These are phyloP conservation scores for Aurelia sp. DNA, from an alignment of 30 jellyfish, hydroid and myxozoan species.

Conservation along the genomic window DNA sequence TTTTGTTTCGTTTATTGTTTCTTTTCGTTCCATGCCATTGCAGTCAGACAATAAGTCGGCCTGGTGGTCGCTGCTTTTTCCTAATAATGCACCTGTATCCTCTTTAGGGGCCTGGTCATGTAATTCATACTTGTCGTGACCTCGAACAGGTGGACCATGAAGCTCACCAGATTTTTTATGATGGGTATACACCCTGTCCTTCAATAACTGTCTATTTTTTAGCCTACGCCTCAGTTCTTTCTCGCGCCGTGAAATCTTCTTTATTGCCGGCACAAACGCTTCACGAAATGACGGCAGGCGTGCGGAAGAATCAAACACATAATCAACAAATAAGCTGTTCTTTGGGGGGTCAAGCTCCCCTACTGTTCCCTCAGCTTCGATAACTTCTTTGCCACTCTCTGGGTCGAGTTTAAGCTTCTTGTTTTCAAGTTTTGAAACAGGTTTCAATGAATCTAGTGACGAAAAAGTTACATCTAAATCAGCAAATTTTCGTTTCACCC, in stretches of 20 bases:
- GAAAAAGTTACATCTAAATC: slow-evolving; percentile 56
- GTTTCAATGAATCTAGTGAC: slow-evolving; percentile 25
- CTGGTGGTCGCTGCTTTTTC: slow-evolving; percentile 33
- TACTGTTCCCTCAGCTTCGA: slow-evolving; percentile 16
- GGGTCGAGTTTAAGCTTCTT: slow-evolving; percentile 51
- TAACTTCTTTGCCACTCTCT: slow-evolving; percentile 27
- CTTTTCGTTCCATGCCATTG: slow-evolving; percentile 15
- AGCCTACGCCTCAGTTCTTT: slow-evolving; percentile 23
- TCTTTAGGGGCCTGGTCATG: slow-evolving; percentile 40
- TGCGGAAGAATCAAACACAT: slow-evolving; percentile 50
- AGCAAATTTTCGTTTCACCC: slow-evolving; percentile 10
- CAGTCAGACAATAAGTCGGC: slow-evolving; percentile 65
- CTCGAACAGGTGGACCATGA: slow-evolving; percentile 56
- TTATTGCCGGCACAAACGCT: slow-evolving; percentile 73
- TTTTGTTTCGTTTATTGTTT: slow-evolving; percentile 31
- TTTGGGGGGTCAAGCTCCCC: slow-evolving; percentile 47
- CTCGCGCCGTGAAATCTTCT: slow-evolving; percentile 27
- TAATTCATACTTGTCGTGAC: slow-evolving; percentile 49
- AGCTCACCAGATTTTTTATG: not conserved
- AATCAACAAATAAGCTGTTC: slow-evolving; percentile 49
- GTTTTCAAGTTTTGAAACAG: not conserved
- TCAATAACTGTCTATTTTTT: not conserved
- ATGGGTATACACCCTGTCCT: slow-evolving; percentile 20
- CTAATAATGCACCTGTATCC: slow-evolving; percentile 42
- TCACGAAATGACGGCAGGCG: slow-evolving; percentile 73